Percentiles rank a stretch among this genome's conserved stretches.
Evolutionary conservation across 37 sponge, comb jelly and placozoan genomes (phyloP).

Genomic region (Mnemiopsis leidyi): DNA sequence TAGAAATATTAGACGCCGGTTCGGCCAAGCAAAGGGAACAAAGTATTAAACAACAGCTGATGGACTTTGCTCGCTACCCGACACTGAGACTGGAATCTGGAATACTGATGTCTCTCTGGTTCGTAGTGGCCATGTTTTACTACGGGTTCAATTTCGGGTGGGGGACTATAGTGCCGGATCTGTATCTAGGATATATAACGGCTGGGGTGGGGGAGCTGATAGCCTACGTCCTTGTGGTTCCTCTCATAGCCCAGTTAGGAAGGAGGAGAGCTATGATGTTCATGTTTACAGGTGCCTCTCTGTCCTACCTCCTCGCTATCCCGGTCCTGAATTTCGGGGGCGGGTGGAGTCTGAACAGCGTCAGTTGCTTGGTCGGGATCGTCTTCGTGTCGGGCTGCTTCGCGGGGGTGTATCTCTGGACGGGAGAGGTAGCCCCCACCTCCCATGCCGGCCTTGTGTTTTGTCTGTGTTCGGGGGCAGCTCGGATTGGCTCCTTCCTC

Average conservation of each 20-base stretch:
- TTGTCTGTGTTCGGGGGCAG: not conserved
- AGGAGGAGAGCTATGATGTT: conserved; percentile 18
- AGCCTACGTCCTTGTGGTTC: not conserved
- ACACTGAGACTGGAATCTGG: not conserved
- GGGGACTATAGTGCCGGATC: not conserved
- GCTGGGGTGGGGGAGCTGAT: not conserved
- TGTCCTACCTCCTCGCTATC: not conserved
- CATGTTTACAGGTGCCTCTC: not conserved
- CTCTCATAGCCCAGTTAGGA: not conserved
- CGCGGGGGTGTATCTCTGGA: not conserved
- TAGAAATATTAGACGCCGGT: not conserved
- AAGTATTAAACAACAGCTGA: not conserved
- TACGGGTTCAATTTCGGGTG: conserved; percentile 50
- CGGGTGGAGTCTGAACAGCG: not conserved
- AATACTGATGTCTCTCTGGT: conserved; percentile 5
- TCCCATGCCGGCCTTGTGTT: conserved; percentile 16
- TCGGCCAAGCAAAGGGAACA: not conserved
- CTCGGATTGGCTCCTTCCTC: conserved; percentile 31
- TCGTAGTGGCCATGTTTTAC: conserved; percentile 9
- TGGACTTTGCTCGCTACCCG: not conserved
- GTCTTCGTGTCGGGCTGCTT: not conserved
- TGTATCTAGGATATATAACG: conserved; percentile 28
- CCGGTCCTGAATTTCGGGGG: not conserved
- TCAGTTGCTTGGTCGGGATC: not conserved
- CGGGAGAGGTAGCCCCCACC: not conserved